phyloP scores from a whole-genome alignment of 2,797 vertebrate species.

The Onychomys leucogaster region DNA sequence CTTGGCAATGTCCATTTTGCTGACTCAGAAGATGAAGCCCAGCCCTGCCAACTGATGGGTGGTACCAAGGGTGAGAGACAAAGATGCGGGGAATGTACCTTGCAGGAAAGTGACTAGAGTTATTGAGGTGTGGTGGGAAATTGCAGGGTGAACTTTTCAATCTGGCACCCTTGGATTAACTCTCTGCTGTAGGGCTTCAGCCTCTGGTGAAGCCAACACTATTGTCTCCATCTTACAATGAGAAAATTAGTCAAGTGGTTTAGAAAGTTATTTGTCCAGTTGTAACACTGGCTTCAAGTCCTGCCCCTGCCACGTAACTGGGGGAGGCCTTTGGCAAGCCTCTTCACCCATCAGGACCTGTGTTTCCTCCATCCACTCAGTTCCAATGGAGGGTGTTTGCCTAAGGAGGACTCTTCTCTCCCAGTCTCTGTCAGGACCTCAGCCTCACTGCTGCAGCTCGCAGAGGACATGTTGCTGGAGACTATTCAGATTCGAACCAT shows the following conservation, averaged over 20 bases:
- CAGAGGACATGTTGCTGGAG: constrained; percentile 88
- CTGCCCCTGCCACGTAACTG: background rate
- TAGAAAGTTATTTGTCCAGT: constrained; percentile 9
- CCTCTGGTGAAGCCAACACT: background rate
- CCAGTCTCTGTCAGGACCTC: constrained; percentile 89
- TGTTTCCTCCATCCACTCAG: background rate
- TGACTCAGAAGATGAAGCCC: constrained; percentile 90
- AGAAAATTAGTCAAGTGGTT: background rate
- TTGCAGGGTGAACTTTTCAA: background rate
- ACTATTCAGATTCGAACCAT: constrained; percentile 92
- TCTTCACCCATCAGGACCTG: background rate
- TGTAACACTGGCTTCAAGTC: background rate
- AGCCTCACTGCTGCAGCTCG: constrained; percentile 90
- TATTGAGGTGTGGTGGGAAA: background rate
- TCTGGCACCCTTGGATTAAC: background rate
- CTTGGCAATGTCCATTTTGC: constrained; percentile 94
- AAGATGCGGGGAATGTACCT: background rate
- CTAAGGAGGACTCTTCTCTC: constrained; percentile 6
- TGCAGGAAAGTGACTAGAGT: background rate
- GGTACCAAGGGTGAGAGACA: constrained; percentile 89
- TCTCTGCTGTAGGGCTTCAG: background rate
- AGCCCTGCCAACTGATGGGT: constrained; percentile 90
- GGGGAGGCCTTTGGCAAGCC: background rate
- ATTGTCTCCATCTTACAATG: background rate
- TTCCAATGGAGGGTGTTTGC: constrained; percentile 16